Evolutionary conservation across 2,797 vertebrate species (phyloP).

Genomic region (Enteromius trimaculatus): DNA sequence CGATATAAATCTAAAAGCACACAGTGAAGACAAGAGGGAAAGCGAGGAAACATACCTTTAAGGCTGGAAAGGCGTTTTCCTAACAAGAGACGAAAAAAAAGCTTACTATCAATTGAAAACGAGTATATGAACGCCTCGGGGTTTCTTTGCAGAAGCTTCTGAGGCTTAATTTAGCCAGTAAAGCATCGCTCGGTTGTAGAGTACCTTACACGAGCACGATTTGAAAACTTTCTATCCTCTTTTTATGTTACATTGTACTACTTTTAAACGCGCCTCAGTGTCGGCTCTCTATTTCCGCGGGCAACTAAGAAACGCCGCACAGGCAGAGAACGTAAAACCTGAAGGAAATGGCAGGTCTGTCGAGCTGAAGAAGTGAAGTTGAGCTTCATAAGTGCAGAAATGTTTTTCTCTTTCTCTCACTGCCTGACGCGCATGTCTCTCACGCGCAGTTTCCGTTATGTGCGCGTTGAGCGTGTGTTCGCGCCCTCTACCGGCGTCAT

Average conservation of each 20-base stretch:
- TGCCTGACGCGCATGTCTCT: constrained; percentile 71
- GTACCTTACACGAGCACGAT: constrained; percentile 54
- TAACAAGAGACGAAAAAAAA: constrained; percentile 72
- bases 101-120: constrained; percentile 73
- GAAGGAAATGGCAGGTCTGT: constrained; percentile 59
- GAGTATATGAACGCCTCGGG: constrained; percentile 59
- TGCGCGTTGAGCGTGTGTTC: constrained; percentile 60
- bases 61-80: constrained; percentile 69
- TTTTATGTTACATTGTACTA: constrained; percentile 69
- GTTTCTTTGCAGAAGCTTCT: constrained; percentile 21
- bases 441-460: constrained; percentile 80
- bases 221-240: constrained; percentile 65
- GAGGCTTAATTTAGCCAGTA: constrained; percentile 26
- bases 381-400: constrained; percentile 67
- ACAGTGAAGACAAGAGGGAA: background rate
- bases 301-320: constrained; percentile 51
- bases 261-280: constrained; percentile 83
- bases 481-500: constrained; percentile 62
- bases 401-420: constrained; percentile 67
- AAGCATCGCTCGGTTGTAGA: constrained; percentile 35
- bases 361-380: constrained; percentile 69
- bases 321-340: constrained; percentile 69
- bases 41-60: constrained; percentile 64
- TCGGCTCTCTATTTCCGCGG: constrained; percentile 69
- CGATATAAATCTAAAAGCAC: background rate